A percentile compares a stretch with the other conserved stretches of the same genome.
phyloP scores from a whole-genome alignment of 1,140 invertebrate genomes.

The Subanguina moxae region DNA sequence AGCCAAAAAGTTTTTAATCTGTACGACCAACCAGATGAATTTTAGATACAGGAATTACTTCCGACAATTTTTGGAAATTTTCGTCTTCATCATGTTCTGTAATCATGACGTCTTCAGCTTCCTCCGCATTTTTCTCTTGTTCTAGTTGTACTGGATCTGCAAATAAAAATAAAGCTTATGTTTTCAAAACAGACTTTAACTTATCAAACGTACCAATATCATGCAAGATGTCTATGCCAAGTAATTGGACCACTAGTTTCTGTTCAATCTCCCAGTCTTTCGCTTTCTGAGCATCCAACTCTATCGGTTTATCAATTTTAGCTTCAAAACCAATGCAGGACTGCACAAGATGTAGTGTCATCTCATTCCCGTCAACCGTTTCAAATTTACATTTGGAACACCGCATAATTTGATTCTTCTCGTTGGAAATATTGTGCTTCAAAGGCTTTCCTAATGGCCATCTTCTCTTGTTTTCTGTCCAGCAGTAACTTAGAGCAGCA shows the following conservation, averaged over 20 bases:
- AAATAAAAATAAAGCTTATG: not conserved
- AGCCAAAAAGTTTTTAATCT: too few relatives aligned
- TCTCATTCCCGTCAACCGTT: not conserved
- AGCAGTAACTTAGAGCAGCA: not conserved
- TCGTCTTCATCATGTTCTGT: not conserved
- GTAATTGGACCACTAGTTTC: not conserved
- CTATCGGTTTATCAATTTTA: not conserved
- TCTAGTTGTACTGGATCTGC: not conserved
- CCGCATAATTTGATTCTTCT: not conserved
- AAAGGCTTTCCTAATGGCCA: not conserved
- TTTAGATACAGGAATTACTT: not conserved
- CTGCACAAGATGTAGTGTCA: not conserved
- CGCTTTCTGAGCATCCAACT: not conserved
- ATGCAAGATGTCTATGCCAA: not conserved
- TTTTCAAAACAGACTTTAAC: too few relatives aligned
- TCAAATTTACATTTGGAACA: conserved; percentile 5
- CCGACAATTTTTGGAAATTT: not conserved
- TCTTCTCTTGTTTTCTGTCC: conserved; percentile 3
- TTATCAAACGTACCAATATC: not conserved
- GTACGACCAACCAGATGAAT: not conserved
- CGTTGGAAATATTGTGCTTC: not conserved
- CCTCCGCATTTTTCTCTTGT: not conserved
- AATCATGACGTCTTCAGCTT: not conserved
- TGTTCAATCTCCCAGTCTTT: not conserved
- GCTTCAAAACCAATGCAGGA: not conserved